Percentiles rank a stretch among this genome's conserved stretches.
phyloP scores from a whole-genome alignment of 2,888 invertebrate genomes.

The Drosophila picticornis region DNA sequence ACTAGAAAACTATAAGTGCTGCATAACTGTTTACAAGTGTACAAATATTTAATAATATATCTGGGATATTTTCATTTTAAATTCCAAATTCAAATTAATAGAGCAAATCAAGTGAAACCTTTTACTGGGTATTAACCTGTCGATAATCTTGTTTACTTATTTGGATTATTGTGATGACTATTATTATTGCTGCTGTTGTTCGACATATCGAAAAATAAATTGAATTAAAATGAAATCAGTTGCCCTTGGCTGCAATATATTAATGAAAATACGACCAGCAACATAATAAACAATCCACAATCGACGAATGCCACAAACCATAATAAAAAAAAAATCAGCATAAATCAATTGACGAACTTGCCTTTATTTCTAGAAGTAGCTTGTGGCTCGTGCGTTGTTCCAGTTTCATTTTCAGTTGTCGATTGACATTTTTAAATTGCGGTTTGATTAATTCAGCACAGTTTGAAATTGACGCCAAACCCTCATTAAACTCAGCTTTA shows the following conservation, averaged over 20 bases:
- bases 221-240: constrained; percentile 80
- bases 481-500: constrained; percentile 55
- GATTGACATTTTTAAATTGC: constrained; percentile 31
- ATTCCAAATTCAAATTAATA: not conserved
- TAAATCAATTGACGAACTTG: constrained; percentile 58
- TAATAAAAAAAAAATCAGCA: constrained; percentile 62
- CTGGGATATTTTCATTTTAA: not conserved
- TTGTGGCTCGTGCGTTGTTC: not conserved
- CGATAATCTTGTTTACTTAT: not conserved
- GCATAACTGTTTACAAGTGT: not conserved
- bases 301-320: constrained; percentile 31
- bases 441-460: constrained; percentile 37
- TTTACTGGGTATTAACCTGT: constrained; percentile 24
- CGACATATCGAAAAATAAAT: constrained; percentile 71
- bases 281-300: constrained; percentile 35
- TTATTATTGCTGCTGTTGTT: constrained; percentile 25
- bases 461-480: constrained; percentile 39
- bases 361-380: constrained; percentile 19
- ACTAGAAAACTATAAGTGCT: not conserved
- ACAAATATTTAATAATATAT: not conserved
- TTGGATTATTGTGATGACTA: constrained; percentile 17
- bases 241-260: constrained; percentile 75
- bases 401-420: not conserved
- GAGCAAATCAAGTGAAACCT: too few relatives aligned
- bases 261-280: constrained; percentile 65